These are phyloP conservation scores for Scarus forsteni DNA, from an alignment of 2,797 vertebrate genomes.

Conservation along the genomic window DNA sequence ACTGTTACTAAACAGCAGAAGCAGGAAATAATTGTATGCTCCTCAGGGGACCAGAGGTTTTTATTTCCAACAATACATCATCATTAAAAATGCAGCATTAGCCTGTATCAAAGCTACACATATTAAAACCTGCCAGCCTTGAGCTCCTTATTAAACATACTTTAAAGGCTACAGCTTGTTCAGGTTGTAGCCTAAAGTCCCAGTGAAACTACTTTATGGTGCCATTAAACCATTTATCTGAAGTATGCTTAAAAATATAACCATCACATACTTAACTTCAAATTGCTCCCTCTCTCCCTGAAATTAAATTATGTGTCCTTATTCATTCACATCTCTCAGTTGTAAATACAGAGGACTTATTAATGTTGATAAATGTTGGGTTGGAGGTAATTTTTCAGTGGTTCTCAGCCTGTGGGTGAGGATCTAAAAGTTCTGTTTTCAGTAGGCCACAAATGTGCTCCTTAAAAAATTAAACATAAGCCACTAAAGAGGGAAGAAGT, in stretches of 20 bases:
- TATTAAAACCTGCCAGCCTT: constrained; percentile 8
- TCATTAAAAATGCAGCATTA: not conserved
- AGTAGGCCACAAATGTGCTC: no score
- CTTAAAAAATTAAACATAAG: no score
- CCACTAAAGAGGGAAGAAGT: no score
- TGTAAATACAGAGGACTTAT: not conserved
- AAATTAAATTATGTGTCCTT: constrained; percentile 2
- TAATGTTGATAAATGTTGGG: not conserved
- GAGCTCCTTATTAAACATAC: not conserved
- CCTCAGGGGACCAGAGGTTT: not conserved
- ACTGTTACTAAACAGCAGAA: not conserved
- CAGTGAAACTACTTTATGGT: constrained; percentile 22
- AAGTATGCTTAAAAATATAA: not conserved
- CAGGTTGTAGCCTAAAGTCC: not conserved
- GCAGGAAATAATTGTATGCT: not conserved
- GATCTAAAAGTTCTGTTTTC: no score
- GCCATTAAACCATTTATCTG: constrained; percentile 2
- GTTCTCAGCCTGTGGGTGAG: no score
- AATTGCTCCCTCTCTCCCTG: not conserved
- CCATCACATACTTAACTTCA: constrained; percentile 3
- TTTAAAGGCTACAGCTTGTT: constrained; percentile 1
- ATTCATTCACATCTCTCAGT: not conserved
- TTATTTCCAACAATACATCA: not conserved
- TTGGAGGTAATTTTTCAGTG: not conserved
- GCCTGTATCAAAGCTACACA: not conserved